Evolutionary conservation across 2,888 invertebrate species (phyloP), one percentile per base, ranked within the genome.

Genomic region (Drosophila anceps): DNA sequence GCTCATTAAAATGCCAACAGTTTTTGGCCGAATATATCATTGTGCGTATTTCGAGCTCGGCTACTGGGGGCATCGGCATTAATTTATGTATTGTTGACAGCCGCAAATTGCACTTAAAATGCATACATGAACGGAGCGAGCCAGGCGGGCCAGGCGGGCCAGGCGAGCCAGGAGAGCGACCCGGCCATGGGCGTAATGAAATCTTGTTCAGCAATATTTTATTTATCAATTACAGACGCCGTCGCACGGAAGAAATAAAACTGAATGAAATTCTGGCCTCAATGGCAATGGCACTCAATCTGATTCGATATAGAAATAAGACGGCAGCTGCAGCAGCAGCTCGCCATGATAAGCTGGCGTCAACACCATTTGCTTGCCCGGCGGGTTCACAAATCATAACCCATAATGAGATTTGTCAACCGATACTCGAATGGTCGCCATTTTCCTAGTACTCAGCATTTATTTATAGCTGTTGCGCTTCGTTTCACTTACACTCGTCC

Each of bases 81-180:
- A 78, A 84, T 88, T 88, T 86, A 88, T 88, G 73, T 66, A 73
- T 63, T 67, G 78, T 54, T 69, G 73, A 65, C 60, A 67, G 75
- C 88, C 88, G 60, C 86, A 73, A 81, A 81, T 81, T 81, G 89
- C 84, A 86, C 87, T 84, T 83, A 76, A 88, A 84, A 67, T 66
- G 61, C 58, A 37, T 63, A 55, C 44, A 69, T 50, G 62, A 29
- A 29, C 29, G 1, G 43, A 18, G 3, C 44, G 9, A 46, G 24
- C 4, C 33, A 12, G 1, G 1, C 15, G 0, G 15, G 5, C 29
- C n/a, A 15, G 15, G 37, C 20, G 9, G 27, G 24, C 4, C 33
- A 12, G 1, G 1, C 15, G 0, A 9, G 5, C 29, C n/a, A 15
- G 15, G 37, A n/a, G n/a, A n/a, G n/a, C 20, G 18, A 31, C n/a